Base-by-base conservation (phyloP, 2,113 vertebrate genomes). In the Pandion haliaetus region DNA sequence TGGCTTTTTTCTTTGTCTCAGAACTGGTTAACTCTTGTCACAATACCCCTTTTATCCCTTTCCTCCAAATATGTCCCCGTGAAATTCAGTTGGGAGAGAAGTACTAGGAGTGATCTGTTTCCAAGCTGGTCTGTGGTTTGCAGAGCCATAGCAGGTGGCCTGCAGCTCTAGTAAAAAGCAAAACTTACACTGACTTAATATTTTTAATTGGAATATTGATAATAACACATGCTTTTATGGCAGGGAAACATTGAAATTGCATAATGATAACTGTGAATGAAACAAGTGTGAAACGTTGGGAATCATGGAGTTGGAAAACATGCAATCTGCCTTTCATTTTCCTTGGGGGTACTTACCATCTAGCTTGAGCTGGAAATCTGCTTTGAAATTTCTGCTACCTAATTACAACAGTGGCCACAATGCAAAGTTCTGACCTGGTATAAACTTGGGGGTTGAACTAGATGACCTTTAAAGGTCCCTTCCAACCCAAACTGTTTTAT, bases 261-360 rank as follows among this genome's bases (percentile, higher is more conserved):
- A 0, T 74, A 45, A 28, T n/a, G 72, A 45, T 73, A 52, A 16
- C 36, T 15, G 17, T 32, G 9, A 66, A 36, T n/a, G 36, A 73
- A 38, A 40, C 17, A 13, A 14, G 10, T 47, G 65, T 47, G 57
- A 77, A 47, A n/a, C 14, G 28, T 28, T n/a, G 54, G 32, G 47
- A 83, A 23, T 32, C 5, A 2, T 24, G 42, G 21, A 28, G 42
- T 18, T 47, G 44, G 44, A 80, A 84, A 74, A 58, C 28, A 28
- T 9, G 4, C 5, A 8, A 4, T 2, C 3, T 19, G 5, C 32
- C 6, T 79, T 67, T 59, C 2, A 1, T 66, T 72, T 54, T 61
- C n/a, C 14, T 54, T 81, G 70, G 65, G 67, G 23, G 17, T 83
- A 20, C 28, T 78, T 61, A 14, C 31, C 4, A 1, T 6, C 19